Evolutionary conservation across 2,888 invertebrate genomes (phyloP).

Genomic region (Parnassius apollo): DNA sequence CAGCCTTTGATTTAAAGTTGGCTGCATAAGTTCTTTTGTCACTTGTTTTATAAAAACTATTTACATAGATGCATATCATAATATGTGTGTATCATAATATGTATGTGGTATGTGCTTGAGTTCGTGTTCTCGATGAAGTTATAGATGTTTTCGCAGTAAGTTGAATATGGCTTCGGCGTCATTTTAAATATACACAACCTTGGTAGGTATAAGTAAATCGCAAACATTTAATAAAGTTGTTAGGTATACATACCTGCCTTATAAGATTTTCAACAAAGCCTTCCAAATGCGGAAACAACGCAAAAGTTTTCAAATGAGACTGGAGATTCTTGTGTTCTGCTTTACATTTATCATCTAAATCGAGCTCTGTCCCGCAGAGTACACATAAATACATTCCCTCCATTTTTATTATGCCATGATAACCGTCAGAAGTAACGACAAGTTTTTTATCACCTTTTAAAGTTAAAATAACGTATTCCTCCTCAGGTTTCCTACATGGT

Average conservation of each 20-base stretch:
- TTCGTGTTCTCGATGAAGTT: too few relatives aligned
- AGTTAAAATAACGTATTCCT: slow-evolving; percentile 51
- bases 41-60: too few relatives aligned
- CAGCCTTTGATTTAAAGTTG: too few relatives aligned
- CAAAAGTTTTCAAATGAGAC: slow-evolving; percentile 43
- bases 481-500: slow-evolving; percentile 21
- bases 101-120: too few relatives aligned
- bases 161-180: too few relatives aligned
- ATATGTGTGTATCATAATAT: too few relatives aligned
- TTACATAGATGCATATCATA: too few relatives aligned
- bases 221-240: too few relatives aligned
- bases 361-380: slow-evolving; percentile 48
- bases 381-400: slow-evolving; percentile 51
- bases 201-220: too few relatives aligned
- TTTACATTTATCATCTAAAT: slow-evolving; percentile 40
- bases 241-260: slow-evolving; percentile 45
- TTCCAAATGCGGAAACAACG: slow-evolving; percentile 47
- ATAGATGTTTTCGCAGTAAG: too few relatives aligned
- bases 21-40: too few relatives aligned
- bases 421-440: slow-evolving; percentile 55
- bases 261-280: slow-evolving; percentile 52
- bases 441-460: slow-evolving; percentile 49
- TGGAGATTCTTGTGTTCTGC: slow-evolving; percentile 45
- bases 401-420: slow-evolving; percentile 52
- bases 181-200: too few relatives aligned